phyloP scores from a whole-genome alignment of 2,797 vertebrate species.

The Enteromius unitaeniatus region DNA sequence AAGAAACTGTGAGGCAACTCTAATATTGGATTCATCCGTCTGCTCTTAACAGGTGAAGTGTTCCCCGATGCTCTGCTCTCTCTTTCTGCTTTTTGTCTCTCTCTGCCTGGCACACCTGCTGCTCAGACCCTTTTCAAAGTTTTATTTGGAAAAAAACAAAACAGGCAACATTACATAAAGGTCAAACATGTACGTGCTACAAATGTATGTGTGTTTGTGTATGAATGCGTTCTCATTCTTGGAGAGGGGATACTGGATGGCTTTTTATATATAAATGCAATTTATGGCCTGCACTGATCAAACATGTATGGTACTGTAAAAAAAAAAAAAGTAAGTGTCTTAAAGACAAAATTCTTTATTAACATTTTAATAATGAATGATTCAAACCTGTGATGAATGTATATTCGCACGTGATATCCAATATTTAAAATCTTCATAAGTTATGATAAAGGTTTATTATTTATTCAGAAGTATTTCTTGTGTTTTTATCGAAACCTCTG shows the following conservation, averaged over 20 bases:
- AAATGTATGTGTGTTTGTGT: conserved; percentile 36
- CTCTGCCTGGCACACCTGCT: conserved; percentile 64
- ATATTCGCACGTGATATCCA: conserved; percentile 29
- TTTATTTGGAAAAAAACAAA: conserved; percentile 70
- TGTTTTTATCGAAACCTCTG: conserved; percentile 19
- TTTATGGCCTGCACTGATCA: conserved; percentile 43
- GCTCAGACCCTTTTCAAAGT: conserved; percentile 74
- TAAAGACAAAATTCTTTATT: conserved; percentile 29
- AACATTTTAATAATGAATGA: conserved; percentile 21
- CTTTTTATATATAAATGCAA: conserved; percentile 53
- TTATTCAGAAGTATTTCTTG: conserved; percentile 28
- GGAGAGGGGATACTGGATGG: conserved; percentile 65
- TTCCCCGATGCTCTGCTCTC: conserved; percentile 71
- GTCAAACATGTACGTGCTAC: conserved; percentile 57
- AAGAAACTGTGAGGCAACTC: conserved; percentile 33
- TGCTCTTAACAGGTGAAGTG: conserved; percentile 75
- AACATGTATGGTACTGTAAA: conserved; percentile 4
- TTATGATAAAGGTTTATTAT: conserved; percentile 46
- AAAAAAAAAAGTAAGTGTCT: conserved; percentile 32
- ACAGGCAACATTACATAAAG: conserved; percentile 57
- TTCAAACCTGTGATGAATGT: conserved; percentile 28
- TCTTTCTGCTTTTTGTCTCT: conserved; percentile 67
- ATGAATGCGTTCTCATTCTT: conserved; percentile 32
- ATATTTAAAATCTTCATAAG: conserved; percentile 35
- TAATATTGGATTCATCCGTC: conserved; percentile 60